A percentile compares a stretch with the other conserved stretches of the same genome.
phyloP scores from a whole-genome alignment of 2,888 invertebrate genomes.

The Megamerina dolium region DNA sequence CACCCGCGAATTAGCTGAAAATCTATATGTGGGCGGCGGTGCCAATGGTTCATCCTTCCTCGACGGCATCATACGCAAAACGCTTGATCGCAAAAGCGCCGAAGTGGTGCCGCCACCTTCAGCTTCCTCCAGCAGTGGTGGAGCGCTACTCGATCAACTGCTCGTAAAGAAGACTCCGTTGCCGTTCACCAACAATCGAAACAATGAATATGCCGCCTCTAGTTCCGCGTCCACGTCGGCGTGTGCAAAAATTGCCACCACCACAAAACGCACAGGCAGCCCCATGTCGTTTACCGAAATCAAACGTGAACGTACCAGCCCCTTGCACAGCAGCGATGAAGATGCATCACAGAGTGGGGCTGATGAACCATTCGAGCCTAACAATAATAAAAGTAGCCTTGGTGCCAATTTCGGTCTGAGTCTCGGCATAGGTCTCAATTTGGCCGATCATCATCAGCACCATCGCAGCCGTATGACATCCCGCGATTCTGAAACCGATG shows the following conservation, averaged over 20 bases:
- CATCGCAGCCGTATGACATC: constrained; percentile 35
- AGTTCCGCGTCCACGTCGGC: constrained; percentile 18
- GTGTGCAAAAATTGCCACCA: background rate
- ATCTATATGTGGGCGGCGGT: constrained; percentile 56
- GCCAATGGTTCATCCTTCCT: constrained; percentile 64
- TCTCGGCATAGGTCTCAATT: constrained; percentile 19
- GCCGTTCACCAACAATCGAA: constrained; percentile 36
- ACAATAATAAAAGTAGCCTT: constrained; percentile 25
- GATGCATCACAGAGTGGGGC: constrained; percentile 25
- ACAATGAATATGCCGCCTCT: constrained; percentile 30
- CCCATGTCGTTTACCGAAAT: constrained; percentile 49
- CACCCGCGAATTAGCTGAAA: constrained; percentile 59
- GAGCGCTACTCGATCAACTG: constrained; percentile 59
- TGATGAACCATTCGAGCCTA: constrained; percentile 29
- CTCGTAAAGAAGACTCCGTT: constrained; percentile 56
- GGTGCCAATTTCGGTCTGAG: constrained; percentile 26
- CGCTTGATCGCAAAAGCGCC: constrained; percentile 60
- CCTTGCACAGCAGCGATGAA: constrained; percentile 24
- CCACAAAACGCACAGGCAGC: constrained; percentile 41
- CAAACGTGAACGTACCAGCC: constrained; percentile 54
- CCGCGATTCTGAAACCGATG: constrained; percentile 36
- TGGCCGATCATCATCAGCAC: constrained; percentile 23
- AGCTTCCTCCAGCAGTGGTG: constrained; percentile 31
- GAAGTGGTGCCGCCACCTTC: constrained; percentile 35
- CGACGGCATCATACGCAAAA: constrained; percentile 78